phyloP scores from a whole-genome alignment of 2,113 vertebrate genomes.

The Scalopus aquaticus region DNA sequence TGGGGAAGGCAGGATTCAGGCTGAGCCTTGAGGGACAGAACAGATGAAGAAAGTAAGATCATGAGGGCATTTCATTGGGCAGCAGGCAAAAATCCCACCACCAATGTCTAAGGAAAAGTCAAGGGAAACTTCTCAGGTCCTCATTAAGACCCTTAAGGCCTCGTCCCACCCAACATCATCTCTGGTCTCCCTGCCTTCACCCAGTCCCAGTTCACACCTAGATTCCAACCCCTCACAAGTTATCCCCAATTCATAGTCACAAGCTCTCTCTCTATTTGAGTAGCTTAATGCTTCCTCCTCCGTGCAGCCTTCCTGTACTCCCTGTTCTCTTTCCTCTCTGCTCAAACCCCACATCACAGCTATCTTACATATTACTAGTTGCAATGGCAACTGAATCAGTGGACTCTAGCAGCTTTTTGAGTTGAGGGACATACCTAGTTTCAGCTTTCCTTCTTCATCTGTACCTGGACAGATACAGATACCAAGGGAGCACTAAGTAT shows the following conservation, averaged over 20 bases:
- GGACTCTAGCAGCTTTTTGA: background rate
- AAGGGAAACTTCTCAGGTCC: too few species aligned
- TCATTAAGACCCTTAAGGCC: background rate
- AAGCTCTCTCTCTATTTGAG: background rate
- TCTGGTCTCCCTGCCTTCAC: background rate
- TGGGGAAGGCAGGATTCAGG: background rate
- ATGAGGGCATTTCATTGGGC: background rate
- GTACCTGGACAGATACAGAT: background rate
- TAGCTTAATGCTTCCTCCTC: background rate
- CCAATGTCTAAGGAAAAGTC: background rate
- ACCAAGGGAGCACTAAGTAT: background rate
- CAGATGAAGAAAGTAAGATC: background rate
- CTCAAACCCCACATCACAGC: background rate
- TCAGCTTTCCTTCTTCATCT: background rate
- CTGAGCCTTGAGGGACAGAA: background rate
- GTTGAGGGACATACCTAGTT: background rate
- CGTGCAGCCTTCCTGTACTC: background rate
- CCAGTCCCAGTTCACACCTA: background rate
- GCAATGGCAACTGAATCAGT: background rate
- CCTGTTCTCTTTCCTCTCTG: background rate
- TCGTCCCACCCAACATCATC: too few species aligned
- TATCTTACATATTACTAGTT: fast-evolving
- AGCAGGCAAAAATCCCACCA: background rate
- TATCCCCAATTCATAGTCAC: too few species aligned
- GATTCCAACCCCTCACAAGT: fast-evolving